These are phyloP conservation scores for Barnardius zonarius DNA, from an alignment of 2,113 vertebrate species.

Conservation along the genomic window DNA sequence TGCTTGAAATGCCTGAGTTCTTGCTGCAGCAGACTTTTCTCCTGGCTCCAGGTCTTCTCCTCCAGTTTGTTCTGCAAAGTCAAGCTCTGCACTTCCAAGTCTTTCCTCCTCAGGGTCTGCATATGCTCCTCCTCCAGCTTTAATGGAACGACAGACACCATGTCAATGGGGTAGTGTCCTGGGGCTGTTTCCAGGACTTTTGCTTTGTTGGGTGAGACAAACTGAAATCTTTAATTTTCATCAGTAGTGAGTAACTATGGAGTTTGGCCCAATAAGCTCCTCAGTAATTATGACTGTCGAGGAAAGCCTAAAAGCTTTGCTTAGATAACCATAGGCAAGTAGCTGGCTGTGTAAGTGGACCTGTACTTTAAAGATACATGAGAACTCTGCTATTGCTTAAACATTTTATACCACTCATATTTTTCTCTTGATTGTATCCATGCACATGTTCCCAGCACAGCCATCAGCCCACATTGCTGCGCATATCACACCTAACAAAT, in stretches of 20 bases:
- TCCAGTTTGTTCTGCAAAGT: constrained; percentile 81
- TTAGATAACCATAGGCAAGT: not conserved
- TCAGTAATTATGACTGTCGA: not conserved
- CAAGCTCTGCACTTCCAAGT: constrained; percentile 88
- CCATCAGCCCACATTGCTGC: not conserved
- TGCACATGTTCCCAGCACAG: not conserved
- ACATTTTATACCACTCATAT: not conserved
- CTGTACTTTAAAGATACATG: not conserved
- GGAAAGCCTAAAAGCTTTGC: not conserved
- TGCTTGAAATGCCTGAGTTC: constrained; percentile 89
- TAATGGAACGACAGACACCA: constrained; percentile 9
- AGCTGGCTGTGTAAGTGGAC: not conserved
- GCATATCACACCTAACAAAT: not conserved
- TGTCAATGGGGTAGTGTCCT: not conserved
- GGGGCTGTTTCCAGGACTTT: not conserved
- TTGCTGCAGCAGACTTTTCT: constrained; percentile 84
- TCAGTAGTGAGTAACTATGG: not conserved
- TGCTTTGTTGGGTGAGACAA: not conserved
- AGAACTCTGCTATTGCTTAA: not conserved
- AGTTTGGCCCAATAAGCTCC: not conserved
- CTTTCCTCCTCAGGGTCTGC: constrained; percentile 79
- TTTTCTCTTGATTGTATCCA: not conserved
- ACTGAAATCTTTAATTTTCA: not conserved
- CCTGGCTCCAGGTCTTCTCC: constrained; percentile 86
- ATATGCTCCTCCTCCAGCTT: constrained; percentile 84